Base-by-base conservation (phyloP, 1,140 invertebrate genomes). In the Tetramorium alpestre region DNA sequence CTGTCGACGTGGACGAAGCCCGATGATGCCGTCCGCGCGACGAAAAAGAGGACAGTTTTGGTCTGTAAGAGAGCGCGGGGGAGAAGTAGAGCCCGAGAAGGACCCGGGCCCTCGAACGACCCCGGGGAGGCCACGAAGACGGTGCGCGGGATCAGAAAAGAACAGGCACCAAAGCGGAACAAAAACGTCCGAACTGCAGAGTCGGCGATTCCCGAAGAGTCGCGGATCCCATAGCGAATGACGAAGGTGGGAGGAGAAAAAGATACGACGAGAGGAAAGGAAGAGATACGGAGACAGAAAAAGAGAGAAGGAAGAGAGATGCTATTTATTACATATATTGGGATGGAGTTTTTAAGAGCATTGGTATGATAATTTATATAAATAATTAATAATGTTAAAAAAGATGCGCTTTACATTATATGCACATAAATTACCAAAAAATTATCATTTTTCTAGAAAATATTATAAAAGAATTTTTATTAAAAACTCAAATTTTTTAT, bases 111-210 rank as follows among this genome's bases (percentile, higher is more conserved):
- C 11, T 8, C 10, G 56, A 13, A 56, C 51, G 38, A 41, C 18
- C 47, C 25, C 38, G 28, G 22, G 7, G 47, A 75, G 73, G 44
- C 65, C 25, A 16, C 58, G 76, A 78, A 25, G 41, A 64, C 75
- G 41, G 10, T 18, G 38, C 56, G 54, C 75, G 62, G 58, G 58
- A 65, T 44, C 51, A 56, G 73, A 76, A 89, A 76, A 88, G 88
- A 75, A 72, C 77, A 77, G 54, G 51, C 64, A 41, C 33, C 64
- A 81, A 69, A 70, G 47, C 78, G 77, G 41, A 54, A 86, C 86
- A 93, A 93, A 93, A 93, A 93, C 92, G 67, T 87, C 65, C 80
- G 77, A 88, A 91, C 78, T 85, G 86, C 85, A 81, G 60, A 80
- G 86, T 91, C 87, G 92, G 82, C 41, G 56, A 78, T 90, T 91